Conservation (phyloP, 2,888 invertebrate species). For the Drosophila niveifrons region DNA sequence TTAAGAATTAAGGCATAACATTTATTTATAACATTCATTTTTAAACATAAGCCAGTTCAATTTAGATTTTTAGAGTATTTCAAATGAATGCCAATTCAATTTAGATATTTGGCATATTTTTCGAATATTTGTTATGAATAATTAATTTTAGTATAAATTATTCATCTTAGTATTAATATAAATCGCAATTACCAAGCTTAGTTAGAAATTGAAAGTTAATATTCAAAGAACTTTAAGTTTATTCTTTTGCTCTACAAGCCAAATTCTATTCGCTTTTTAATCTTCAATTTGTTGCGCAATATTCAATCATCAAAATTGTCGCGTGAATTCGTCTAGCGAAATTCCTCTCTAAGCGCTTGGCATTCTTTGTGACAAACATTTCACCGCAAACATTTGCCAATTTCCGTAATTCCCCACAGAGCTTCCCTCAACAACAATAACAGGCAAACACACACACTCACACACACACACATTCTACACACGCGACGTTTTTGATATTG, state of each 20-base stretch:
- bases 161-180: too few relatives aligned
- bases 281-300: slow-evolving; percentile 1
- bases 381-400: slow-evolving; percentile 42
- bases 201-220: too few relatives aligned
- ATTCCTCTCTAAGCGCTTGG: slow-evolving; percentile 6
- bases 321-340: slow-evolving; percentile 9
- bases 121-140: too few relatives aligned
- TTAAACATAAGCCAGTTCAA: too few relatives aligned
- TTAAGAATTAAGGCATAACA: too few relatives aligned
- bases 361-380: slow-evolving; percentile 33
- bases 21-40: too few relatives aligned
- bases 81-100: too few relatives aligned
- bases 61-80: too few relatives aligned
- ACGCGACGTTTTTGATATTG: slow-evolving; percentile 22
- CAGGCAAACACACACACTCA: neutral
- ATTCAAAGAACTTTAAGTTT: neutral
- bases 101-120: too few relatives aligned
- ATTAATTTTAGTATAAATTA: too few relatives aligned
- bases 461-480: neutral
- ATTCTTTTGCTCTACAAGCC: neutral
- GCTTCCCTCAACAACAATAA: slow-evolving; percentile 1
- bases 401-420: slow-evolving; percentile 26
- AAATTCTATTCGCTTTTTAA: neutral
- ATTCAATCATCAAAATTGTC: slow-evolving; percentile 2
- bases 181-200: too few relatives aligned